Conservation (phyloP, 2,888 invertebrate genomes). For the Chamaedrilus cognettii region DNA sequence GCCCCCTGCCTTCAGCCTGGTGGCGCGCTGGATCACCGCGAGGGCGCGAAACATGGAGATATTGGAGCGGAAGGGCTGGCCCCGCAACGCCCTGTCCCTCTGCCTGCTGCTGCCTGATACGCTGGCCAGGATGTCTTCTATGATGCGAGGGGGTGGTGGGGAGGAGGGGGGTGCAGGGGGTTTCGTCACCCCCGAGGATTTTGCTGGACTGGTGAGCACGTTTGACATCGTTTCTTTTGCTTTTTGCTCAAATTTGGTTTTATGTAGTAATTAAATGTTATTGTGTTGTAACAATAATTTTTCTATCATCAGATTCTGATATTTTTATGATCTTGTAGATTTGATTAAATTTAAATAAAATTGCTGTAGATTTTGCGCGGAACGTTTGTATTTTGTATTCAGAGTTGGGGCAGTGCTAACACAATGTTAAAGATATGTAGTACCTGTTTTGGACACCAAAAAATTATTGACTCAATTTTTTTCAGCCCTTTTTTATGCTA, state of each 20-base stretch:
- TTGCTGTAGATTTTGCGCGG: no score
- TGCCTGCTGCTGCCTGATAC: conserved; percentile 24
- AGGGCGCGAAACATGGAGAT: conserved; percentile 47
- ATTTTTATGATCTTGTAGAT: no score
- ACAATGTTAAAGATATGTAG: no score
- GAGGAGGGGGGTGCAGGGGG: no score
- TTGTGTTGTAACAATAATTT: not conserved
- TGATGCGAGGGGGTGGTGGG: not conserved
- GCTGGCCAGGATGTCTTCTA: not conserved
- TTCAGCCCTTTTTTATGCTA: no score
- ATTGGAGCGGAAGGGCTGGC: conserved; percentile 49
- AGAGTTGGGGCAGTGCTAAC: no score
- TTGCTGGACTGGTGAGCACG: not conserved
- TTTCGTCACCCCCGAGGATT: conserved; percentile 16
- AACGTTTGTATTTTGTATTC: no score
- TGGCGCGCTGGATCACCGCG: conserved; percentile 42
- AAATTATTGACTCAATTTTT: no score
- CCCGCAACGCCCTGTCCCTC: conserved; percentile 46
- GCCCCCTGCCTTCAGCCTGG: conserved; percentile 41
- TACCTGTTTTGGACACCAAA: no score
- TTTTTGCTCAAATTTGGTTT: not conserved
- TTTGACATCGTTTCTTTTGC: not conserved
- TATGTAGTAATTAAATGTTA: no score
- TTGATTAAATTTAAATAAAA: no score
- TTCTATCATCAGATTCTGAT: no score